Evolutionary conservation across 2,113 vertebrate genomes (phyloP).

Genomic region (Pangasianodon gigas): DNA sequence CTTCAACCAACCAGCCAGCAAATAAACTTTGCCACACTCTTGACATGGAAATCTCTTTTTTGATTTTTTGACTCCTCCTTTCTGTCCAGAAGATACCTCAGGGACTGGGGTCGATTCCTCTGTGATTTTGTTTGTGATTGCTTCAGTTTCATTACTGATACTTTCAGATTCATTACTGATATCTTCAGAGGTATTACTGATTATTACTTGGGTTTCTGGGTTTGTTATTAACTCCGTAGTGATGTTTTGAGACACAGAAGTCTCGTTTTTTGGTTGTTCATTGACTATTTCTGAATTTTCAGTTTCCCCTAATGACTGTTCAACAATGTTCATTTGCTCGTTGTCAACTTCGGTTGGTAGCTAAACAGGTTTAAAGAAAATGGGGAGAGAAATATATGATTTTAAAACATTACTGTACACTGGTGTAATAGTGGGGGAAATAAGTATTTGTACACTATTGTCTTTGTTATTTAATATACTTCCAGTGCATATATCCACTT

Average conservation of each 20-base stretch:
- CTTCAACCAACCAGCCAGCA: conserved; percentile 34
- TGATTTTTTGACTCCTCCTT: background rate
- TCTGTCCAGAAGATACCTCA: background rate
- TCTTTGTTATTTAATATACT: background rate
- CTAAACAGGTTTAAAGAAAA: conserved; percentile 12
- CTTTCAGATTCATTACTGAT: background rate
- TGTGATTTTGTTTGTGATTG: background rate
- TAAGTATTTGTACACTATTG: background rate
- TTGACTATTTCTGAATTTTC: background rate
- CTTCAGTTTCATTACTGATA: conserved; percentile 17
- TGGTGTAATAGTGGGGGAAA: background rate
- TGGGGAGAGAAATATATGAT: background rate
- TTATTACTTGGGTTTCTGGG: conserved; percentile 25
- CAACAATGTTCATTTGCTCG: background rate
- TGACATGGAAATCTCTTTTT: conserved; percentile 31
- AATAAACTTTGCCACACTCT: conserved; percentile 49
- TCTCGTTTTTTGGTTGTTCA: background rate
- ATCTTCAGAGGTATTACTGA: conserved; percentile 4
- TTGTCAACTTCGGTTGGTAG: background rate
- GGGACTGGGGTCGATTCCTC: background rate
- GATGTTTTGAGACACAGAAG: background rate
- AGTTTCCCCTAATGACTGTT: conserved; percentile 12
- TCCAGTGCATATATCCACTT: background rate
- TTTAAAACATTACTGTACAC: background rate
- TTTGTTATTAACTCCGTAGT: background rate